A percentile compares a stretch with the other conserved stretches of the same genome.
Evolutionary conservation across 1,140 invertebrate genomes (phyloP).

Genomic region (Anoplolepis gracilipes): DNA sequence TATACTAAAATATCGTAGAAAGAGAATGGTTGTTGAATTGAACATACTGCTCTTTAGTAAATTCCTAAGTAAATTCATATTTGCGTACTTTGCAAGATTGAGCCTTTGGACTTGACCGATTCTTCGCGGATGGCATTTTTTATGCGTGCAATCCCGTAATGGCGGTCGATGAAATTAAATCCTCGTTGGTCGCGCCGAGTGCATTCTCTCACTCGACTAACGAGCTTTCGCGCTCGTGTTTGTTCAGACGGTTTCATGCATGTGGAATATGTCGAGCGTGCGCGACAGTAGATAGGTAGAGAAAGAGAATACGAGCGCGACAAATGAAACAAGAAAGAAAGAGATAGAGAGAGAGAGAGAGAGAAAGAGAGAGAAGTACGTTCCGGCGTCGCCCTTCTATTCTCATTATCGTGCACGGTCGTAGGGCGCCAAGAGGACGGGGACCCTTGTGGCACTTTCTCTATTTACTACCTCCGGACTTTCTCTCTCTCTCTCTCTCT

Average conservation of each 20-base stretch:
- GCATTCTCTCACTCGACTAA: constrained; percentile 63
- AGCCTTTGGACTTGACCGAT: not conserved
- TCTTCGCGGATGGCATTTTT: not conserved
- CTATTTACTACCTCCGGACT: constrained; percentile 17
- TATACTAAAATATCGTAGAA: too few species aligned
- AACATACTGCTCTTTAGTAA: too few species aligned
- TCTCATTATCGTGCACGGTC: constrained; percentile 61
- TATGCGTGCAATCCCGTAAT: constrained; percentile 58
- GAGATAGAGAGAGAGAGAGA: too few species aligned
- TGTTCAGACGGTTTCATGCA: constrained; percentile 68
- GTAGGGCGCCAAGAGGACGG: constrained; percentile 40
- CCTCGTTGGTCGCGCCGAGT: constrained; percentile 34
- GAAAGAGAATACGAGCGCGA: too few species aligned
- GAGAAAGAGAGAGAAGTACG: too few species aligned
- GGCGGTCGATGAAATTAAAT: constrained; percentile 69
- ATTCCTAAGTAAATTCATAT: not conserved
- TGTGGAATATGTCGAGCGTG: constrained; percentile 40
- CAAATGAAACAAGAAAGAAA: too few species aligned
- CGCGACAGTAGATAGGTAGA: not conserved
- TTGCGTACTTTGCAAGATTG: not conserved
- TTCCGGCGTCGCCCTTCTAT: constrained; percentile 60
- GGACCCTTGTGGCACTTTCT: constrained; percentile 39
- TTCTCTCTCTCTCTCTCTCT: too few species aligned
- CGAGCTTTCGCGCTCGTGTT: constrained; percentile 71
- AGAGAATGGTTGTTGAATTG: too few species aligned